Percentiles rank a stretch among this genome's conserved stretches.
Conservation (phyloP, 2,888 invertebrate species). For the Hypolimnas misippus region DNA sequence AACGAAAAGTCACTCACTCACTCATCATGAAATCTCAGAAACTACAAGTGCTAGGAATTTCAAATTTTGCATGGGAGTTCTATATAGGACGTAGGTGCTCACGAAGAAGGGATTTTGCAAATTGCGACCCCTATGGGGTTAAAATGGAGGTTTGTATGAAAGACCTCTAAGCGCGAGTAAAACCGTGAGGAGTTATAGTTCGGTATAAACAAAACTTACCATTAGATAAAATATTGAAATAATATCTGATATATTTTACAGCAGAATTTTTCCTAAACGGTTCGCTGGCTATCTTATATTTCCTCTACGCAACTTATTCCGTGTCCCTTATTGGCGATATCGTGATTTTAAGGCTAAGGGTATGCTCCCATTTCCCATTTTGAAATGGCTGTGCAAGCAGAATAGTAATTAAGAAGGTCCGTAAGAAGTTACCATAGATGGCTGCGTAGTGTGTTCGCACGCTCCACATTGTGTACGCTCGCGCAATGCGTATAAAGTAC, state of each 20-base stretch:
- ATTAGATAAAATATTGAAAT: no score
- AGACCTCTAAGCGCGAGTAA: no score
- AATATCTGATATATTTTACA: background rate
- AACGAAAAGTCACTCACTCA: no score
- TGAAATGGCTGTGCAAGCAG: conserved; percentile 37
- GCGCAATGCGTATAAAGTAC: conserved; percentile 47
- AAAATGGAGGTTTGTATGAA: no score
- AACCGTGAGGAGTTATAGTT: no score
- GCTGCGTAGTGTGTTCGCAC: conserved; percentile 56
- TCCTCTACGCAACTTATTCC: conserved; percentile 18
- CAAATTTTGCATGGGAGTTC: no score
- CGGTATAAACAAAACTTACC: no score
- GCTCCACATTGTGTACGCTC: conserved; percentile 59
- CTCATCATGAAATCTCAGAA: no score
- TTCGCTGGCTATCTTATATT: conserved; percentile 18
- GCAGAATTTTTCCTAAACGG: conserved; percentile 4
- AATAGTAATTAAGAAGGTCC: conserved; percentile 46
- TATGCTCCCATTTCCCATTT: conserved; percentile 46
- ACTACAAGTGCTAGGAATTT: no score
- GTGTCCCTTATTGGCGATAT: conserved; percentile 26
- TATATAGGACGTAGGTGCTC: no score
- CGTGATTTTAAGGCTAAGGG: conserved; percentile 37
- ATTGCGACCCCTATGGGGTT: no score
- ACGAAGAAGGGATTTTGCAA: no score
- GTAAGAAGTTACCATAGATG: conserved; percentile 40